phyloP scores from a whole-genome alignment of 2,888 invertebrate species.

The Resseliella maxima region DNA sequence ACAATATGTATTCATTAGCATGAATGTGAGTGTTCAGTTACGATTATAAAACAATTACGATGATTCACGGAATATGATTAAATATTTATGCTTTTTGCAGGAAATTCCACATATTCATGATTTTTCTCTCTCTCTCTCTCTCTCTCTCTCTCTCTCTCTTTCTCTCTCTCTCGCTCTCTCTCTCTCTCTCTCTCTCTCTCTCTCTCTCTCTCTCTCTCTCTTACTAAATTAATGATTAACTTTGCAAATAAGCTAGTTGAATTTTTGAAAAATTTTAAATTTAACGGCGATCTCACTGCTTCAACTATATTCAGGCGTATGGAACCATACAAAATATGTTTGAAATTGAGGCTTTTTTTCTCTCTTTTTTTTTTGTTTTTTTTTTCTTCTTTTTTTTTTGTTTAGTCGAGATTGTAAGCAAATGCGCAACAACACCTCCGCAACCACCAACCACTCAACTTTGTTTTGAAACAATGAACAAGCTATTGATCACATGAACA shows the following conservation, averaged over 20 bases:
- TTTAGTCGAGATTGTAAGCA: too few relatives aligned
- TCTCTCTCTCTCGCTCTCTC: too few relatives aligned
- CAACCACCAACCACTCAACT: slow-evolving; percentile 15
- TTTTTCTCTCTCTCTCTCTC: too few relatives aligned
- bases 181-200: too few relatives aligned
- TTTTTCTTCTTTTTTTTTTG: not conserved
- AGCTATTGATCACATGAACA: not conserved
- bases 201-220: too few relatives aligned
- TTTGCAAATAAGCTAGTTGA: too few relatives aligned
- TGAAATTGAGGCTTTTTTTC: too few relatives aligned
- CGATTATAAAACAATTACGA: not conserved
- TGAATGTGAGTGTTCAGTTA: not conserved
- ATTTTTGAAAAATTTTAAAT: too few relatives aligned
- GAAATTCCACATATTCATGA: not conserved
- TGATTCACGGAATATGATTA: not conserved
- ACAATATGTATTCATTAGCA: not conserved
- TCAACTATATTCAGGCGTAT: not conserved
- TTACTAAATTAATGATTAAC: too few relatives aligned
- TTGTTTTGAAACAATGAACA: slow-evolving; percentile 5
- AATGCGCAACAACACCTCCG: slow-evolving; percentile 55
- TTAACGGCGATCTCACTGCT: not conserved
- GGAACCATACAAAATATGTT: too few relatives aligned
- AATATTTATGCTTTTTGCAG: not conserved
- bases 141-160: too few relatives aligned
- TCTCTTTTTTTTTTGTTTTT: not conserved